These are phyloP conservation scores for Sardina pilchardus DNA, from an alignment of 2,113 vertebrate genomes.

Conservation along the genomic window DNA sequence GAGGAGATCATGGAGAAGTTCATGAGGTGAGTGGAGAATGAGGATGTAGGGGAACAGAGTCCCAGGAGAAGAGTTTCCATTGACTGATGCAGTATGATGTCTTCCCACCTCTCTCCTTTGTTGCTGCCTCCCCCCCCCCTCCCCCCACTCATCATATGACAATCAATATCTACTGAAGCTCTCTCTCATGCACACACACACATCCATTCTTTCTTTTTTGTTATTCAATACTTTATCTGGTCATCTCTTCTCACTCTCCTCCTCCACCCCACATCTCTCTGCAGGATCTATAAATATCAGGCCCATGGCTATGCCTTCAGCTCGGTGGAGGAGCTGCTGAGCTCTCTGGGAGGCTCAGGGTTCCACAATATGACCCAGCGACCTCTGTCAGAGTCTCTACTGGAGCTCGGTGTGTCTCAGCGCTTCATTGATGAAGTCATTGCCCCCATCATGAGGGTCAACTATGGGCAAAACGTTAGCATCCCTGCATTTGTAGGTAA, in stretches of 20 bases:
- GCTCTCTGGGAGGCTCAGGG: slow-evolving; percentile 84
- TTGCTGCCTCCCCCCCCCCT: neutral
- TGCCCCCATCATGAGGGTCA: slow-evolving; percentile 87
- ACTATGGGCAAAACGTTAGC: slow-evolving; percentile 89
- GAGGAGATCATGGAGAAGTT: slow-evolving; percentile 99
- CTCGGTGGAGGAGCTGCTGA: slow-evolving; percentile 88
- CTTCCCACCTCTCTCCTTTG: neutral
- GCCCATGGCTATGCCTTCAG: slow-evolving; percentile 93
- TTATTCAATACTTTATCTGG: neutral
- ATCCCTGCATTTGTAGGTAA: slow-evolving; percentile 95
- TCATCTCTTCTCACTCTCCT: neutral
- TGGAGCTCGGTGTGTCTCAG: slow-evolving; percentile 91
- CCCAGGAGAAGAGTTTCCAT: neutral
- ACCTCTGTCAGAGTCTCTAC: slow-evolving; percentile 86
- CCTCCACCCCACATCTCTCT: neutral
- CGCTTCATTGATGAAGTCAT: slow-evolving; percentile 95
- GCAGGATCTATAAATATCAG: slow-evolving; percentile 97
- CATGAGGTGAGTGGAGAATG: slow-evolving; percentile 82
- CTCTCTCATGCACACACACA: slow-evolving; percentile 5
- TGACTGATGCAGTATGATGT: neutral
- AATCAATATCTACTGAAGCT: slow-evolving; percentile 2
- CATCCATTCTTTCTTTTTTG: neutral
- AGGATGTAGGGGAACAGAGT: neutral
- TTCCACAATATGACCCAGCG: slow-evolving; percentile 94
- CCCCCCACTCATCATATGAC: neutral